Percentiles rank a stretch among this genome's conserved stretches.
Evolutionary conservation across 2,113 vertebrate genomes (phyloP).

Genomic region (Indri indri): DNA sequence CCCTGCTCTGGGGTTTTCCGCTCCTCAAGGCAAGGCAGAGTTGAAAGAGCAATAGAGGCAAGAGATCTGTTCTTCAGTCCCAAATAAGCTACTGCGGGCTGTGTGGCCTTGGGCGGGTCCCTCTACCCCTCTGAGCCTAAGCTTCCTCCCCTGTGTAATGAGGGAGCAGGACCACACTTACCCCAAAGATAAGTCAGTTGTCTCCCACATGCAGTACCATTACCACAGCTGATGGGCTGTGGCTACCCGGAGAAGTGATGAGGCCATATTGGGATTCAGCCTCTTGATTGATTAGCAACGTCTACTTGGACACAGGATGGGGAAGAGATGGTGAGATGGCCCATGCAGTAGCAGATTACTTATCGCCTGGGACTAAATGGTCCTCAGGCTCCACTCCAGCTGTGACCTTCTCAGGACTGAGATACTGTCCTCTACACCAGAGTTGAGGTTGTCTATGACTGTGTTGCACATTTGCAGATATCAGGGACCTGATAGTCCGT

Average conservation of each 20-base stretch:
- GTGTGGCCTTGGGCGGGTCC: not conserved
- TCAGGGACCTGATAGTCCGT: not conserved
- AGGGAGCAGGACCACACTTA: not conserved
- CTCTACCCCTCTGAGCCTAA: not conserved
- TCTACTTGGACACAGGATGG: not conserved
- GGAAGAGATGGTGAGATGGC: not conserved
- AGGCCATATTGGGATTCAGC: not conserved
- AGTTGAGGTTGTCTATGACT: not conserved
- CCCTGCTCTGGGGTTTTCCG: not conserved
- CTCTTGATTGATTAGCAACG: not conserved
- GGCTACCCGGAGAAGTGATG: not conserved
- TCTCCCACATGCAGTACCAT: not conserved
- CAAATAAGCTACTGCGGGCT: not conserved
- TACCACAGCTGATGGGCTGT: not conserved
- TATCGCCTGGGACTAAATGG: not conserved
- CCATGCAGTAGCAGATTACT: not conserved
- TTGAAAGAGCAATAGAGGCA: not conserved
- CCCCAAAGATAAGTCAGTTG: not conserved
- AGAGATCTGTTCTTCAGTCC: not conserved
- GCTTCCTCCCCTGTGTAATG: not conserved
- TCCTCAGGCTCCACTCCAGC: not conserved
- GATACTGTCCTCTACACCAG: not conserved
- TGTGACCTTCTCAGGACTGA: not conserved
- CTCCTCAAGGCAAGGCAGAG: not conserved
- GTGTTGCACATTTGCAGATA: not conserved